Base-by-base conservation (phyloP, 2,797 vertebrate genomes). In the Cheirogaleus major region DNA sequence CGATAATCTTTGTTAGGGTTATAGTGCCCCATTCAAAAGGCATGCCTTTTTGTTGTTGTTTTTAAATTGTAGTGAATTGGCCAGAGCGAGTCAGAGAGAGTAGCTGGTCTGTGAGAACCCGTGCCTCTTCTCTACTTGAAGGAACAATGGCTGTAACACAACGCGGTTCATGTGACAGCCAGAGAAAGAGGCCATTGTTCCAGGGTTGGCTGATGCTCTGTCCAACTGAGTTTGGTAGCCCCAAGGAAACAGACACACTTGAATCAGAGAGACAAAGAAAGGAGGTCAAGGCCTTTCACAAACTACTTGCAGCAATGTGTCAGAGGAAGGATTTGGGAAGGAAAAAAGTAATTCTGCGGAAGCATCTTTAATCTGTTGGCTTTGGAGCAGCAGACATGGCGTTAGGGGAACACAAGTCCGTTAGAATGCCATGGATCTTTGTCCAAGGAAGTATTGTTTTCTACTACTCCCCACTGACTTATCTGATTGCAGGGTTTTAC, bases 131-230 rank as follows among this genome's bases (percentile, higher is more conserved):
- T 98, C 97, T 98, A 97, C 98, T 97, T 18, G 5, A 97, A 98
- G 98, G 98, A 98, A 98, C 98, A 98, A 98, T 98, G 98, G 98
- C 98, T 98, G 98, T 98, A 98, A 98, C 96, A 98, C 98, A 98
- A 98, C 88, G 57, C 96, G 97, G 95, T 98, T 98, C 98, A 99
- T 98, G 98, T 99, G 99, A 99, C 98, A 98, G 95, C 92, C 79
- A 27, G 93, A 99, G 98, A 99, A 99, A 99, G 98, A 96, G 95
- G 85, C 96, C 96, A 98, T 99, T 99, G 98, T 98, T 97, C 92
- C 55, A 0, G 97, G 97, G 78, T 97, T 98, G 98, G 97, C 98
- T 98, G 96, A 97, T 98, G 98, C 98, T 97, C 95, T 96, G 86
- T 98, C 97, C 97, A 93, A 92, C 97, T 92, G 89, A 97, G 95